These are phyloP conservation scores for Dryocosmus kuriphilus DNA, from an alignment of 2,888 invertebrate species.

Conservation along the genomic window DNA sequence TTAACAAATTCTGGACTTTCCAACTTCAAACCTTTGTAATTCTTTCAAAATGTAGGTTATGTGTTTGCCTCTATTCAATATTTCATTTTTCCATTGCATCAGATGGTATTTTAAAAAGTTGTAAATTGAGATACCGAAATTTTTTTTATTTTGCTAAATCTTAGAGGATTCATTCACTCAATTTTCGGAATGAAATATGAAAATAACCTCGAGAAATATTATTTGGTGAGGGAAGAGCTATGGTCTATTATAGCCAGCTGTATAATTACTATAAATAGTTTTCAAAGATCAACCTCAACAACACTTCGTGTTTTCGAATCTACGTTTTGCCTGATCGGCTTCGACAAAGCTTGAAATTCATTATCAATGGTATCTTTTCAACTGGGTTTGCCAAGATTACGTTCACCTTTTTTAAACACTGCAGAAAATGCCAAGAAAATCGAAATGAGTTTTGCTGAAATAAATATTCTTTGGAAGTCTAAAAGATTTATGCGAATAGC, in stretches of 20 bases:
- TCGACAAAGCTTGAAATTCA: neutral
- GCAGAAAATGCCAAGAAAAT: neutral
- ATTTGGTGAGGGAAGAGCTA: neutral
- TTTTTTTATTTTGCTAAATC: neutral
- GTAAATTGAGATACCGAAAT: neutral
- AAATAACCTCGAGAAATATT: neutral
- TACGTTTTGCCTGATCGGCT: neutral
- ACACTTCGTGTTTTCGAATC: conserved; percentile 12
- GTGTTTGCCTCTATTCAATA: no score
- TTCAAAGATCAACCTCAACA: conserved; percentile 17
- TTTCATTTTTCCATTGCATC: no score
- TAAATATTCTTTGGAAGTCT: neutral
- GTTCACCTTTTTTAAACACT: neutral
- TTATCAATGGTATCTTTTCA: conserved; percentile 10
- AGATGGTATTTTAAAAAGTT: neutral
- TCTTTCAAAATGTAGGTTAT: no score
- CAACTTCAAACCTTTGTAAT: no score
- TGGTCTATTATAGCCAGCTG: conserved; percentile 47
- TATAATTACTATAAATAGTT: conserved; percentile 49
- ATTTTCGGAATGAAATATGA: neutral
- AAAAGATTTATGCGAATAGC: neutral
- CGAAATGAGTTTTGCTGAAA: neutral
- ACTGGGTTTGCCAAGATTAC: neutral
- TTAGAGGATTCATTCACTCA: neutral
- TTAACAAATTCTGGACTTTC: no score